A percentile compares a stretch with the other conserved stretches of the same genome.
Evolutionary conservation across 2,888 invertebrate species (phyloP).

Genomic region (Drosophila mimetica): DNA sequence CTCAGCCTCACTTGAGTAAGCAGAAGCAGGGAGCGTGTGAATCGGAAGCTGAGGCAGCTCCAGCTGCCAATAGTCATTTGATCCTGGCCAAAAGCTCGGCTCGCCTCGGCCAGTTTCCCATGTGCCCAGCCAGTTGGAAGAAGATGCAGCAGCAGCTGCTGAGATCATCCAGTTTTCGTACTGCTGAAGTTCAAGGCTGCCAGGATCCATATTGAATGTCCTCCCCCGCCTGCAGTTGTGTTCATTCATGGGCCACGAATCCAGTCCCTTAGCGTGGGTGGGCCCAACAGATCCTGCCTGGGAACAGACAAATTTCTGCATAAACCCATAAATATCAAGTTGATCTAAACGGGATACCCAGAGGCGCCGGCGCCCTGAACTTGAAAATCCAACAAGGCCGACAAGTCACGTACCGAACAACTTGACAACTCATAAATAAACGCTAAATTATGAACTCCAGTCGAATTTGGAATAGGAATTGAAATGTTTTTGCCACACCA

Average conservation of each 20-base stretch:
- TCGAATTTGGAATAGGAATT: slow-evolving; percentile 53
- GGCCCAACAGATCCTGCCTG: slow-evolving; percentile 45
- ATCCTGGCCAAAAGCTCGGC: slow-evolving; percentile 64
- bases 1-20: slow-evolving; percentile 39
- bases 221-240: slow-evolving; percentile 27
- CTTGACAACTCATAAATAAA: slow-evolving; percentile 82
- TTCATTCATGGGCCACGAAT: slow-evolving; percentile 31
- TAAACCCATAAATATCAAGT: slow-evolving; percentile 82
- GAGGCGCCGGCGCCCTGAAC: slow-evolving; percentile 76
- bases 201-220: slow-evolving; percentile 69
- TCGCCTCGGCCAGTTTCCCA: slow-evolving; percentile 67
- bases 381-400: slow-evolving; percentile 56
- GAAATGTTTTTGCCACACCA: slow-evolving; percentile 66
- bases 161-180: slow-evolving; percentile 4
- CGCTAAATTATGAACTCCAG: slow-evolving; percentile 78
- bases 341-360: slow-evolving; percentile 65
- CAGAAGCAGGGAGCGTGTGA: slow-evolving; percentile 62
- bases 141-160: slow-evolving; percentile 38
- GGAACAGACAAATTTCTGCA: slow-evolving; percentile 77
- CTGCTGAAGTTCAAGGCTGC: slow-evolving; percentile 73
- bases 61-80: slow-evolving; percentile 64
- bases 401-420: slow-evolving; percentile 59
- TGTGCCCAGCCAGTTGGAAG: slow-evolving; percentile 77
- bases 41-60: slow-evolving; percentile 54
- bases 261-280: slow-evolving; percentile 46